Percentiles rank a stretch among this genome's conserved stretches.
phyloP scores from a whole-genome alignment of 2,888 invertebrate genomes.

The Adineta ricciae region DNA sequence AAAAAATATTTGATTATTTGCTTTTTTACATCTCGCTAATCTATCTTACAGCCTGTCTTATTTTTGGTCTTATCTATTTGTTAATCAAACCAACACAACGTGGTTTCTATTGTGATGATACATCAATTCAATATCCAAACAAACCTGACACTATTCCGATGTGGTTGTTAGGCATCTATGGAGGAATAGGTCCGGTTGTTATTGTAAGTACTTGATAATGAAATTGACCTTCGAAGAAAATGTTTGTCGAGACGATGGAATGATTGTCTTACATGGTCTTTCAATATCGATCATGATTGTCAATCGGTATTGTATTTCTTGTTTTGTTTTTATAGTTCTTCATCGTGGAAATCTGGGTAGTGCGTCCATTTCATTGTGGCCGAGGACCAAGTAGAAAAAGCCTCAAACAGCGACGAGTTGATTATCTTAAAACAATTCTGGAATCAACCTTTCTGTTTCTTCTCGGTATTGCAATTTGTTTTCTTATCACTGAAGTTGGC shows the following conservation, averaged over 20 bases:
- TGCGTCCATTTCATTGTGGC: conserved; percentile 5
- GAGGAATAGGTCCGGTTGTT: conserved; percentile 19
- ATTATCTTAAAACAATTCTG: conserved; percentile 25
- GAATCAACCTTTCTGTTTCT: conserved; percentile 24
- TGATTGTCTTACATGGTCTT: no score
- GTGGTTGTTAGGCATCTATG: conserved; percentile 26
- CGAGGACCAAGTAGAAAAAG: neutral
- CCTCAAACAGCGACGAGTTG: neutral
- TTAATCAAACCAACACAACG: conserved; percentile 3
- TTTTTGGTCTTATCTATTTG: conserved; percentile 25
- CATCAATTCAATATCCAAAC: conserved; percentile 25
- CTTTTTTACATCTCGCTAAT: no score
- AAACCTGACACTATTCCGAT: conserved; percentile 26
- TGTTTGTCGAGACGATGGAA: no score
- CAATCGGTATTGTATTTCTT: no score
- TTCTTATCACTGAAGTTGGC: conserved; percentile 31
- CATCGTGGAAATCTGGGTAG: neutral
- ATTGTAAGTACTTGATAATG: neutral
- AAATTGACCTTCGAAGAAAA: no score
- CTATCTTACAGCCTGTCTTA: neutral
- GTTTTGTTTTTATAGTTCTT: neutral
- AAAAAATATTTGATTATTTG: neutral
- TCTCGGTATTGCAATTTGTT: conserved; percentile 21
- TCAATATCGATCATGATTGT: no score
- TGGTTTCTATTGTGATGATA: conserved; percentile 31